Percentiles rank a stretch among this genome's conserved stretches.
These are phyloP conservation scores for Misgurnus mizolepis DNA, from an alignment of 2,113 vertebrate genomes.

Conservation along the genomic window DNA sequence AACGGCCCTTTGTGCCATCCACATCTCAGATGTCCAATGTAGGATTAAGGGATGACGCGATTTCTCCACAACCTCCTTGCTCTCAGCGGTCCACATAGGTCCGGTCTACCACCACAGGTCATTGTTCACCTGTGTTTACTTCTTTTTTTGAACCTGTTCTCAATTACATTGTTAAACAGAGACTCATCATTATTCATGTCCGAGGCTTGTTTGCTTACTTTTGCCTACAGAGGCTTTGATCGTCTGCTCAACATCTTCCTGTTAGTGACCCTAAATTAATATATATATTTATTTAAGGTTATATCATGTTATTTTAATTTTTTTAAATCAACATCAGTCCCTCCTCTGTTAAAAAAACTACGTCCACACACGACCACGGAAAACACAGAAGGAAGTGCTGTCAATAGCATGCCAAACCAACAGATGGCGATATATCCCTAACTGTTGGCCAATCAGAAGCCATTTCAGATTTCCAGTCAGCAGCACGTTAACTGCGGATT, in stretches of 20 bases:
- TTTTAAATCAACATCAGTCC: no score
- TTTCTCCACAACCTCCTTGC: conserved; percentile 26
- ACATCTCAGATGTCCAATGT: conserved; percentile 8
- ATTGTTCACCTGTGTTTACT: conserved; percentile 12
- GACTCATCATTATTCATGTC: conserved; percentile 31
- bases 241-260: not conserved
- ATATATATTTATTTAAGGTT: no score
- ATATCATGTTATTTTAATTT: no score
- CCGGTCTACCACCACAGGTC: conserved; percentile 3
- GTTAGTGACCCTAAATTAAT: no score
- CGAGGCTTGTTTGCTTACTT: conserved; percentile 22
- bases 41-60: conserved; percentile 2
- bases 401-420: no score
- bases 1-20: conserved; percentile 2
- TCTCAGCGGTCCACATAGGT: not conserved
- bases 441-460: no score
- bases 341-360: no score
- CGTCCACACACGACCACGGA: no score
- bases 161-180: conserved; percentile 32
- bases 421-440: no score
- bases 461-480: no score
- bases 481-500: no score
- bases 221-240: not conserved
- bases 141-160: conserved; percentile 21
- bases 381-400: no score